Evolutionary conservation across 2,113 vertebrate species (phyloP).

Genomic region (Scomber colias): DNA sequence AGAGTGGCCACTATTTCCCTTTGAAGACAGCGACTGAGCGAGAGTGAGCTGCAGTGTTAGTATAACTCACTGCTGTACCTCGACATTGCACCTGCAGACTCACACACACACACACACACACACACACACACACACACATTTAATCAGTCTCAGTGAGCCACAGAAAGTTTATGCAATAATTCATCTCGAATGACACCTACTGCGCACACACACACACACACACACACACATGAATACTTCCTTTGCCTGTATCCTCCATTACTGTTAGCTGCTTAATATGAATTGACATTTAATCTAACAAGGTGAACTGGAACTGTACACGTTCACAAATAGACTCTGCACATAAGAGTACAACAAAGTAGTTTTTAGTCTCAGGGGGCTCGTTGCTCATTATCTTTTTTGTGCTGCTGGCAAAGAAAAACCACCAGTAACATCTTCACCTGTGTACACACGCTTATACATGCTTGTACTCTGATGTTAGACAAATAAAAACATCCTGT

Average conservation of each 20-base stretch:
- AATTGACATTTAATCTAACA: conserved; percentile 46
- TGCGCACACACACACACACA: conserved; percentile 4
- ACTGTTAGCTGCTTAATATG: conserved; percentile 15
- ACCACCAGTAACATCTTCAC: conserved; percentile 13
- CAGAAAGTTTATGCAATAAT: conserved; percentile 34
- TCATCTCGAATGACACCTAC: conserved; percentile 24
- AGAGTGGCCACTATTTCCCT: not conserved
- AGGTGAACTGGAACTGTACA: conserved; percentile 11
- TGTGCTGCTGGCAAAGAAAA: conserved; percentile 3
- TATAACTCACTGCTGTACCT: conserved; percentile 1
- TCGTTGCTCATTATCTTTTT: conserved; percentile 32
- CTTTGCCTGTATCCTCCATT: not conserved
- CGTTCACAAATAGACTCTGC: conserved; percentile 10
- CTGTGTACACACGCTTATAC: not conserved
- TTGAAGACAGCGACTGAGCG: not conserved
- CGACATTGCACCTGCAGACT: conserved; percentile 27
- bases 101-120: conserved; percentile 20
- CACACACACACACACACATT: conserved; percentile 26
- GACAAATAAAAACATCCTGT: not conserved
- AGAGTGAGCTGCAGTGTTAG: conserved; percentile 17
- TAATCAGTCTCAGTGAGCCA: conserved; percentile 39
- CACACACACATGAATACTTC: not conserved
- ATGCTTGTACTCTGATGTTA: not conserved
- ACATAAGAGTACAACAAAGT: conserved; percentile 10
- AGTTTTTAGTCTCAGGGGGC: conserved; percentile 24